Evolutionary conservation across 2,888 invertebrate genomes (phyloP), one percentile per base, ranked within the genome.

Genomic region (Punctoribates punctum): DNA sequence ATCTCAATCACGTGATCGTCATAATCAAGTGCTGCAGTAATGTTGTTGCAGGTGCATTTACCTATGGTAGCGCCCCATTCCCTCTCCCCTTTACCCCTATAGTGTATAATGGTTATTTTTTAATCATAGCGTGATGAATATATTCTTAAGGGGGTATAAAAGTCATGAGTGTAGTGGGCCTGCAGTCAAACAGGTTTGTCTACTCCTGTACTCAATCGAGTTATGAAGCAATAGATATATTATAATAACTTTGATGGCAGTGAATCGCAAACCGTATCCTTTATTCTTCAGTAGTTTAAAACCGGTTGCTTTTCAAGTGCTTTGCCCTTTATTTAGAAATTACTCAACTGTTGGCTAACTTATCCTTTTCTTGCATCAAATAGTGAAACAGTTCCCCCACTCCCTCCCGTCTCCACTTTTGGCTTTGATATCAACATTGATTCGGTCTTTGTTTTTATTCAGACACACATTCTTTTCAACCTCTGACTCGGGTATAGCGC

Each of bases 121-220:
- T 65, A 13, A 27, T 34, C 17, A 60, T 23, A 60, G 27, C 15
- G 20, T 70, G 23, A 70, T 42, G 38, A 38, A 42, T 15, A 70
- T 42, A 70, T 70, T 42, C 23, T 70, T 23, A 70, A 70, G 70
- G 70, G 70, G 70, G 62, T 70, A 70, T 70, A 70, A 70, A 70
- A 70, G 70, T 70, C 70, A 70, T 38, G 42, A 70, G 70, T 70
- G 70, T 38, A 70, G 70, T 70, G 70, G 70, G 70, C 70, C 70
- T 38, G 70, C 70, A 70, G 70, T 70, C 70, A 70, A 70, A 70
- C 70, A n/a, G 70, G 70, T 70, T 70, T 70, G 42, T 38, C 70
- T 42, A 23, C 70, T 70, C 11, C 4, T 65, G 27, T 20, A 5
- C n/a, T 20, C 51, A 51, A 20, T 51, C 51, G 20, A 51, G 51